Conservation (phyloP, 1,140 invertebrate species). For the Nylanderia fulva region DNA sequence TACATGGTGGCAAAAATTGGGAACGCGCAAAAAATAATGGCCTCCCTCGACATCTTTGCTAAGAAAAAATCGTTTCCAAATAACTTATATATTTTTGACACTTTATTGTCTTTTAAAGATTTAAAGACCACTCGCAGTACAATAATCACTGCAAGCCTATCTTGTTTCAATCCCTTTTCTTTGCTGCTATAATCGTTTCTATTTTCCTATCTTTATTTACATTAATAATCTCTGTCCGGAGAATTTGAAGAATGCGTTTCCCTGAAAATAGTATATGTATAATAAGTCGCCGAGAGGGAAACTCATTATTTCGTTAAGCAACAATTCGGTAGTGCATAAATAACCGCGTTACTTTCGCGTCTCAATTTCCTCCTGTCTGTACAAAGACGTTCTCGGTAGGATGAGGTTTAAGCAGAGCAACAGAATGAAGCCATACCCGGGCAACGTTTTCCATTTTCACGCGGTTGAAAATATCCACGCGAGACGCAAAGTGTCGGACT, state of each 20-base stretch:
- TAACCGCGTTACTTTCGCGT: conserved; percentile 30
- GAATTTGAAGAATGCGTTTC: background rate
- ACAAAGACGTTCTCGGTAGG: conserved; percentile 18
- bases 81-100: no score
- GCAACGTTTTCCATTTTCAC: conserved; percentile 43
- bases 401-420: background rate
- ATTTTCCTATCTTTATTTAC: background rate
- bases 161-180: background rate
- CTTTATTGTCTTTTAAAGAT: no score
- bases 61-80: no score
- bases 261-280: background rate
- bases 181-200: background rate
- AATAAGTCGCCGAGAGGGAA: background rate
- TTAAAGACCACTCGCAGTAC: background rate
- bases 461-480: conserved; percentile 27
- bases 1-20: no score
- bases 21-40: no score
- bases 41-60: no score
- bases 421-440: background rate
- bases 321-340: conserved; percentile 22
- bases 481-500: conserved; percentile 35
- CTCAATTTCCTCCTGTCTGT: background rate
- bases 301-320: conserved; percentile 15
- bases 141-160: background rate
- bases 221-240: background rate